These are phyloP conservation scores for Palythoa caribaeorum DNA, from an alignment of 92 coral and sea anemone genomes.

Conservation along the genomic window DNA sequence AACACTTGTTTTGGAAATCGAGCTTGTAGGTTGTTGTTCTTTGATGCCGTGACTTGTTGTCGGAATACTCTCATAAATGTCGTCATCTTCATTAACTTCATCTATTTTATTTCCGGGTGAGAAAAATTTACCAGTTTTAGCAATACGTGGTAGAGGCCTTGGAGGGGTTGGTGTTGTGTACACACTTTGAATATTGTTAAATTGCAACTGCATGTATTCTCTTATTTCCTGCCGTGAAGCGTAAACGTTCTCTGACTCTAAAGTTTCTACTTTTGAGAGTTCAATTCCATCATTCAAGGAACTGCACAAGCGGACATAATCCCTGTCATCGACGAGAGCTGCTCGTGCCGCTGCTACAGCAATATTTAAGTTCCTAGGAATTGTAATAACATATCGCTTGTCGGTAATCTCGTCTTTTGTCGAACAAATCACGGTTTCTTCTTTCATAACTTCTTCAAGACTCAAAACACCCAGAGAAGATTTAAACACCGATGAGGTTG, in stretches of 20 bases:
- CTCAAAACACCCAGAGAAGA: background rate
- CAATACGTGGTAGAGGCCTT: conserved; percentile 9
- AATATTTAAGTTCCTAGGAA: background rate
- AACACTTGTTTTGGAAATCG: background rate
- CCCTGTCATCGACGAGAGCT: background rate
- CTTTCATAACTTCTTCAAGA: background rate
- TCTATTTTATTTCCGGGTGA: background rate
- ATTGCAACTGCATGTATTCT: background rate
- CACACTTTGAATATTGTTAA: conserved; percentile 3
- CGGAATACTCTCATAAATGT: background rate
- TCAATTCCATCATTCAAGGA: background rate
- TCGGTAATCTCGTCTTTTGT: background rate
- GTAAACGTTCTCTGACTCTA: conserved; percentile 1
- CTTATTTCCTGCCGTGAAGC: conserved; percentile 7
- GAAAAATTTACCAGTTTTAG: background rate
- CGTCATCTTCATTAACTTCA: background rate
- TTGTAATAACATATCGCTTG: background rate
- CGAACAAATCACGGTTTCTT: background rate
- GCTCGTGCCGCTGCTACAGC: background rate
- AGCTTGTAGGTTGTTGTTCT: background rate
- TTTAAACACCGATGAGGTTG: background rate
- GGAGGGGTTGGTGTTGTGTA: background rate
- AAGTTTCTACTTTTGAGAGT: background rate
- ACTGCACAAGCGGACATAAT: background rate
- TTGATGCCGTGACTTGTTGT: background rate